Conservation (phyloP, 1,140 invertebrate genomes). For the Sinella curviseta region DNA sequence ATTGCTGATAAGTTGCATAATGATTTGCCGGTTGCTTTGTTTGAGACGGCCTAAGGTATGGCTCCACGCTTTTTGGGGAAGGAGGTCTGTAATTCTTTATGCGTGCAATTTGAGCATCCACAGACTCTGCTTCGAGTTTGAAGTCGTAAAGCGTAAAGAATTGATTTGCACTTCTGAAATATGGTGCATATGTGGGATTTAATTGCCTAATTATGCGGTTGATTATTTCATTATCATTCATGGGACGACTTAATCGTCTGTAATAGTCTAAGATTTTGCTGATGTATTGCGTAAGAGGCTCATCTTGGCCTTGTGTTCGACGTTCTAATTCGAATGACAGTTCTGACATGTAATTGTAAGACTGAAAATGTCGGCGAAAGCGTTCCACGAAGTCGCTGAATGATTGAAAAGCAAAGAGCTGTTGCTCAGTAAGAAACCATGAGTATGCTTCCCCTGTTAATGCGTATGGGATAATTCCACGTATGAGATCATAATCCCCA, state of each 20-base stretch:
- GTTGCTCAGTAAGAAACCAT: conserved; percentile 17
- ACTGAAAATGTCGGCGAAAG: conserved; percentile 30
- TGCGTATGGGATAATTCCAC: conserved; percentile 29
- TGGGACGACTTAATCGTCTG: neutral
- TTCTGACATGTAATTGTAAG: neutral
- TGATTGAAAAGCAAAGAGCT: neutral
- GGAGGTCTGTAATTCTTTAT: neutral
- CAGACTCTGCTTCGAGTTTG: neutral
- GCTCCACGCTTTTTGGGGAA: neutral
- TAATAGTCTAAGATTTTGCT: conserved; percentile 25
- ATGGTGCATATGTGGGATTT: conserved; percentile 11
- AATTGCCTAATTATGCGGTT: neutral
- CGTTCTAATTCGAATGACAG: conserved; percentile 27
- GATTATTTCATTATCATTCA: neutral
- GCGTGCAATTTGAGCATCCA: neutral
- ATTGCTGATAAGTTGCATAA: neutral
- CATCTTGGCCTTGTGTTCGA: conserved; percentile 20
- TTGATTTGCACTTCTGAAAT: too few species aligned
- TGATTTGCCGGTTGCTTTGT: neutral
- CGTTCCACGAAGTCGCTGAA: conserved; percentile 14
- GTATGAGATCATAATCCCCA: neutral
- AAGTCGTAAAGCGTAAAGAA: neutral
- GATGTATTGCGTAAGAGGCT: conserved; percentile 26
- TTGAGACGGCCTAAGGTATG: neutral
- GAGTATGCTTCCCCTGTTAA: conserved; percentile 28